A percentile compares a stretch with the other conserved stretches of the same genome.
Conservation (phyloP, 2,797 vertebrate species). For the Margarornis squamiger region DNA sequence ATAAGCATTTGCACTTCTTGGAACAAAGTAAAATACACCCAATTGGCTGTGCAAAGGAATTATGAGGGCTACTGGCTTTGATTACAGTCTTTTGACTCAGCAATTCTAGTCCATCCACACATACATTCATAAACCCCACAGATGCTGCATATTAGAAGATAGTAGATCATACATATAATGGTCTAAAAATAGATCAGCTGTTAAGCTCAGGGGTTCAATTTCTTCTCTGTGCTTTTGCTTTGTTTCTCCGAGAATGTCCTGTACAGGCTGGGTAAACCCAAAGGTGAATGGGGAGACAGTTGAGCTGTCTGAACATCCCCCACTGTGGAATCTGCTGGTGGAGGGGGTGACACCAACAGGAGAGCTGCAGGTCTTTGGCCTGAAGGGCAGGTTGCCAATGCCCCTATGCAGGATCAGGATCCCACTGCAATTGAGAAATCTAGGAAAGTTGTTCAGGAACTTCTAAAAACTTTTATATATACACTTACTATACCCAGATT, state of each 20-base stretch:
- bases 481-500: neutral
- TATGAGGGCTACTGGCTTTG: neutral
- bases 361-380: neutral
- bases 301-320: neutral
- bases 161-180: neutral
- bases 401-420: neutral
- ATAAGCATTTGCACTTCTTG: neutral
- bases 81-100: neutral
- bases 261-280: neutral
- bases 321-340: accelerated
- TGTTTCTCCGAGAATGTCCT: neutral
- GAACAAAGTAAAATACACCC: neutral
- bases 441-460: neutral
- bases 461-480: neutral
- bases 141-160: neutral
- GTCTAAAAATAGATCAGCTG: neutral
- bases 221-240: neutral
- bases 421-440: neutral
- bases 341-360: neutral
- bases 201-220: neutral
- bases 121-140: neutral
- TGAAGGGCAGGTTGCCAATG: accelerated
- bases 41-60: neutral
- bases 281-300: neutral
- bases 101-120: neutral